A percentile compares a stretch with the other conserved stretches of the same genome.
These are phyloP conservation scores for Fopius arisanus DNA, from an alignment of 1,140 invertebrate genomes.

Conservation along the genomic window DNA sequence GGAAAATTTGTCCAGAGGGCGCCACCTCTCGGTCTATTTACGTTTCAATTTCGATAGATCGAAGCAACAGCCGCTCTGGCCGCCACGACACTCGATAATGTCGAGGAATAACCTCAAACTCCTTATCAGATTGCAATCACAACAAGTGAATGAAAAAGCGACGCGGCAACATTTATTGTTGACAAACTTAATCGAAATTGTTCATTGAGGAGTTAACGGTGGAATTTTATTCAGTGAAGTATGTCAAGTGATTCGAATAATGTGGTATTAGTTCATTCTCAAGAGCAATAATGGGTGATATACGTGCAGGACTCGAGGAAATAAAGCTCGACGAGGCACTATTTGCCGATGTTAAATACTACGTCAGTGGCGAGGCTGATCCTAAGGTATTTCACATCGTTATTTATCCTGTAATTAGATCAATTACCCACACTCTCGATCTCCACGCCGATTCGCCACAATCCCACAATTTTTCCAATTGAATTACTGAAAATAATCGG, in stretches of 20 bases:
- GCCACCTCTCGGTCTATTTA: neutral
- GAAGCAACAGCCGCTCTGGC: neutral
- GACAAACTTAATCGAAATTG: neutral
- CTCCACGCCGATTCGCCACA: neutral
- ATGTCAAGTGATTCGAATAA: neutral
- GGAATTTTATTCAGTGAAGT: neutral
- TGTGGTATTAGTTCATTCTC: constrained; percentile 30
- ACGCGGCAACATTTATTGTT: constrained; percentile 5
- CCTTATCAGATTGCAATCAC: neutral
- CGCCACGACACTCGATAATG: neutral
- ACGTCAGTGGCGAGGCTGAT: constrained; percentile 73
- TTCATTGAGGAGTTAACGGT: neutral
- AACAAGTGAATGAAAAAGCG: constrained; percentile 11
- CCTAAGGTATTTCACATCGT: constrained; percentile 68
- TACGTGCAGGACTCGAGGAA: constrained; percentile 60
- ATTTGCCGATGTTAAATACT: constrained; percentile 73
- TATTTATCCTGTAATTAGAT: neutral
- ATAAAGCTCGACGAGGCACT: constrained; percentile 58
- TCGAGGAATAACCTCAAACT: neutral
- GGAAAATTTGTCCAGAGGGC: neutral
- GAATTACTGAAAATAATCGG: neutral
- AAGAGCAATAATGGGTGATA: constrained; percentile 59
- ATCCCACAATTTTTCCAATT: neutral
- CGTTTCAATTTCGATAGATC: neutral
- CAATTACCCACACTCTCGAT: neutral